phyloP scores from a whole-genome alignment of 2,113 vertebrate genomes.

The Bufo gargarizans region DNA sequence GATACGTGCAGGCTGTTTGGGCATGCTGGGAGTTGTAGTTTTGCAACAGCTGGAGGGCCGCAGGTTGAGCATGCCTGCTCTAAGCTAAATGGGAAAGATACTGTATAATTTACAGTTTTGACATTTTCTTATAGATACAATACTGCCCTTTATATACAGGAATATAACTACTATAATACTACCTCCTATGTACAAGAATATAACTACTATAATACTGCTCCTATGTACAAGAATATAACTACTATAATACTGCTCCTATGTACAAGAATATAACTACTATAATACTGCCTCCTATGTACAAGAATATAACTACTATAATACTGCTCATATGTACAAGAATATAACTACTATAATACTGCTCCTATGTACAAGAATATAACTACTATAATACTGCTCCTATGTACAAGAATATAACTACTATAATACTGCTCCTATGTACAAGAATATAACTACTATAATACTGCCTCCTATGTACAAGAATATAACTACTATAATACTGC shows the following conservation, averaged over 20 bases:
- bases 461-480: background rate
- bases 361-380: constrained; percentile 11
- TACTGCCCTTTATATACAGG: no score
- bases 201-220: background rate
- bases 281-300: background rate
- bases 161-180: no score
- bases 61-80: no score
- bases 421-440: background rate
- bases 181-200: no score
- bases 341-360: constrained; percentile 11
- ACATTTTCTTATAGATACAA: no score
- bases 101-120: no score
- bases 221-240: background rate
- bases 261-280: constrained; percentile 11
- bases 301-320: background rate
- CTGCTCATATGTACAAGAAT: background rate
- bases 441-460: background rate
- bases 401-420: background rate
- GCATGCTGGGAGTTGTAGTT: no score
- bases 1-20: no score
- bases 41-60: no score
- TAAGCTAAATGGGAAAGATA: no score
- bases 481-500: constrained; percentile 1
- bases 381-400: background rate
- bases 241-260: constrained; percentile 3